Evolutionary conservation across 2,797 vertebrate species (phyloP).

Genomic region (Pteronotus mesoamericanus): DNA sequence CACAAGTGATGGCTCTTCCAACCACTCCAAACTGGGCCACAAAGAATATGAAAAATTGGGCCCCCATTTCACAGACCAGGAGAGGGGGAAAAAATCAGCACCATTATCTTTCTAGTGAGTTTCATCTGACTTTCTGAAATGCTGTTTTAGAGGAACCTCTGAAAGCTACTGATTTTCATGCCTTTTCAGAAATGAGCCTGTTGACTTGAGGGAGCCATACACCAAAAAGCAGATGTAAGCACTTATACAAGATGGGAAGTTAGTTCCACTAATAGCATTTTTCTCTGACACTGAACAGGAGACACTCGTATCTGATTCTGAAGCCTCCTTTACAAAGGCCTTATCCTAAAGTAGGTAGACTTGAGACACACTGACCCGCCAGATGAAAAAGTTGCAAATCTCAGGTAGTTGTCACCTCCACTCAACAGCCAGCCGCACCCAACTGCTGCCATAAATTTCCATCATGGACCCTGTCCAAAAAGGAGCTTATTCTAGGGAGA

Average conservation of each 20-base stretch:
- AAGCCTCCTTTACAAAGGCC: conserved; percentile 27
- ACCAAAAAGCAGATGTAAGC: not conserved
- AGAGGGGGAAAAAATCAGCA: not conserved
- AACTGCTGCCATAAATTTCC: conserved; percentile 64
- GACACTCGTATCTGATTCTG: not conserved
- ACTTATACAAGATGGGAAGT: not conserved
- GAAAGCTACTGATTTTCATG: not conserved
- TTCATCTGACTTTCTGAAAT: not conserved
- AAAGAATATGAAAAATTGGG: not conserved
- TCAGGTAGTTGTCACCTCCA: conserved; percentile 69
- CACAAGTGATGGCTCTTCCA: not conserved
- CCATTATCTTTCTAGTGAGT: not conserved
- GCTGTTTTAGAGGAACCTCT: not conserved
- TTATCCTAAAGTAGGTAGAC: conserved; percentile 60
- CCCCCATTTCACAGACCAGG: not conserved
- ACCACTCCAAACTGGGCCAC: not conserved
- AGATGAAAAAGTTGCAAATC: conserved; percentile 66
- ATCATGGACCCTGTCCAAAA: conserved; percentile 29
- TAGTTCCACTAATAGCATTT: not conserved
- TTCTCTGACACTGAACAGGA: not conserved
- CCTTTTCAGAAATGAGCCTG: not conserved
- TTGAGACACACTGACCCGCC: conserved; percentile 65
- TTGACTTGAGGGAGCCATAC: not conserved
- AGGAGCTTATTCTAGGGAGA: conserved; percentile 34
- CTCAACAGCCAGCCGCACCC: conserved; percentile 60